Conservation (phyloP, 2,797 vertebrate species). For the Philypnodon macrostomus region DNA sequence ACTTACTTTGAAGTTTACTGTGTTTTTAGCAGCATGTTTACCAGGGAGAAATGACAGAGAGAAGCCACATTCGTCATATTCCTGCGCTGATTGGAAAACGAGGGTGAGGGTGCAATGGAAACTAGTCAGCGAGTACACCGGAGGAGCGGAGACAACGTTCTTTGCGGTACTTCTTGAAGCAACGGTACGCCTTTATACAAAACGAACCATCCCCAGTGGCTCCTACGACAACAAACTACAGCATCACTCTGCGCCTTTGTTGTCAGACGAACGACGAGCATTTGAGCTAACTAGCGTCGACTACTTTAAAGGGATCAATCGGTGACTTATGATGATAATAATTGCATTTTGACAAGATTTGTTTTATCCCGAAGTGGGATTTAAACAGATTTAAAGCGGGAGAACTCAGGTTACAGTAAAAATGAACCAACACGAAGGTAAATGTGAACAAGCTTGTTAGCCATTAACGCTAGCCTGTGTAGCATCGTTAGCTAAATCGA, state of each 20-base stretch:
- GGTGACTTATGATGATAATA: conserved; percentile 18
- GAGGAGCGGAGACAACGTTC: conserved; percentile 2
- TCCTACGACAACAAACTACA: conserved; percentile 24
- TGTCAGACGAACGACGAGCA: conserved; percentile 46
- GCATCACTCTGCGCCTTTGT: conserved; percentile 68
- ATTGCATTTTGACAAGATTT: conserved; percentile 37
- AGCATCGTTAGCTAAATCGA: no score
- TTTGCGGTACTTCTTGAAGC: not conserved
- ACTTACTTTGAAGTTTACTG: conserved; percentile 43
- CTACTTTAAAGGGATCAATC: conserved; percentile 6
- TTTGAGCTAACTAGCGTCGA: conserved; percentile 10
- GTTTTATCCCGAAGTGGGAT: conserved; percentile 49
- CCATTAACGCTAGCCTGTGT: not conserved
- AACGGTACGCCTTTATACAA: not conserved
- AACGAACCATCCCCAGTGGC: conserved; percentile 19
- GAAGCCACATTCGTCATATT: conserved; percentile 44
- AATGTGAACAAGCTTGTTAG: not conserved
- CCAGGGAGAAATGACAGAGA: not conserved
- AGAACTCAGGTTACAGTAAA: conserved; percentile 11
- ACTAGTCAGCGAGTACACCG: rapidly evolving
- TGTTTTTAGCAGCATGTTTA: conserved; percentile 12
- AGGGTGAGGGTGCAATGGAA: conserved; percentile 1
- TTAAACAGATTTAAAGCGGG: not conserved
- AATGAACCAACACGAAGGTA: conserved; percentile 15
- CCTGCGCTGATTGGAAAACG: not conserved